These are phyloP conservation scores for Stigmatopora nigra DNA, from an alignment of 2,113 vertebrate species.

Conservation along the genomic window DNA sequence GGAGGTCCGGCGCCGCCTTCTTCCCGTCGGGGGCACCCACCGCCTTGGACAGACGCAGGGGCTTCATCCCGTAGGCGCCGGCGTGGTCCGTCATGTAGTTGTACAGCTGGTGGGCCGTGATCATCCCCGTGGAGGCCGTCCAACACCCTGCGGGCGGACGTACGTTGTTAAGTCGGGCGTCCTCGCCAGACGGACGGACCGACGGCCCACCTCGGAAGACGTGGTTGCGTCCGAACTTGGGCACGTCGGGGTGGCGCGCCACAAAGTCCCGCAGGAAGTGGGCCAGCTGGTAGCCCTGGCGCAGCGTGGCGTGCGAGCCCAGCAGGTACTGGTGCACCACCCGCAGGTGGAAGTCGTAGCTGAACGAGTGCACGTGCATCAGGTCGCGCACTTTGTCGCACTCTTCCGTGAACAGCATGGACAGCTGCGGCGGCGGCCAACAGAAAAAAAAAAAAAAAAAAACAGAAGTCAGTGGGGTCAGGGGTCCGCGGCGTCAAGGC, in stretches of 20 bases:
- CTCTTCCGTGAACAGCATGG: slow-evolving; percentile 98
- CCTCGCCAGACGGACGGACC: no score
- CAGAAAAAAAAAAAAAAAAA: no score
- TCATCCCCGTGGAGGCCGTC: slow-evolving; percentile 87
- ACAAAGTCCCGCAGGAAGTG: slow-evolving; percentile 94
- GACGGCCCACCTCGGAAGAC: slow-evolving; percentile 81
- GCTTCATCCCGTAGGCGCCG: slow-evolving; percentile 92
- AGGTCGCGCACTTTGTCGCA: slow-evolving; percentile 95
- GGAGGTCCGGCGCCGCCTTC: slow-evolving; percentile 78
- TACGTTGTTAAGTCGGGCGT: no score
- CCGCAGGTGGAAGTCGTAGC: slow-evolving; percentile 96
- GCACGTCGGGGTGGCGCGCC: slow-evolving; percentile 86
- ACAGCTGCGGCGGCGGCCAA: slow-evolving; percentile 76
- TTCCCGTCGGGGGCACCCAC: slow-evolving; percentile 64
- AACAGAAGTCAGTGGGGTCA: no score
- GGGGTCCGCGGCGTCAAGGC: no score
- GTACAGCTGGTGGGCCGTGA: slow-evolving; percentile 93
- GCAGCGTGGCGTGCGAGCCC: slow-evolving; percentile 85
- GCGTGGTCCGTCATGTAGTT: slow-evolving; percentile 96
- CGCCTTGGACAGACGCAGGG: slow-evolving; percentile 84
- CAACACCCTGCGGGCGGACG: slow-evolving; percentile 69
- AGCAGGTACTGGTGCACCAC: slow-evolving; percentile 94
- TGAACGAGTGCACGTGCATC: slow-evolving; percentile 98
- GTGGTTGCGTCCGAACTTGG: slow-evolving; percentile 95
- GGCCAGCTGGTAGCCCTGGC: slow-evolving; percentile 92